phyloP scores from a whole-genome alignment of 2,113 vertebrate genomes.

The Bombycilla garrulus region DNA sequence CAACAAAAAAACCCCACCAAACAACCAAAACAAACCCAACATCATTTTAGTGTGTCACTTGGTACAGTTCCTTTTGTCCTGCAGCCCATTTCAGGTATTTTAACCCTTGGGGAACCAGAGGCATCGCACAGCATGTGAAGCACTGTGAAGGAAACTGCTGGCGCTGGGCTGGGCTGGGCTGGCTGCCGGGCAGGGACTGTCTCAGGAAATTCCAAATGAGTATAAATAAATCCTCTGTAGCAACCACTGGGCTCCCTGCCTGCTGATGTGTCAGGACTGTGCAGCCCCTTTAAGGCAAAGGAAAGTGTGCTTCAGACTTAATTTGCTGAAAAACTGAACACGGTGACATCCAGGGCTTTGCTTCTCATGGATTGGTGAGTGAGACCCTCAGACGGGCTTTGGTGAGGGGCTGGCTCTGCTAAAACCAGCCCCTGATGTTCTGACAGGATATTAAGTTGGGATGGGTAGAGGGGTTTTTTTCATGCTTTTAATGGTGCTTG shows the following conservation, averaged over 20 bases:
- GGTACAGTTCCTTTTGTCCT: neutral
- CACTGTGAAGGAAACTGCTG: conserved; percentile 27
- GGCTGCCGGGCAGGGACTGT: conserved; percentile 61
- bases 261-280: conserved; percentile 66
- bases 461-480: neutral
- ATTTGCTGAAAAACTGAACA: conserved; percentile 63
- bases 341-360: neutral
- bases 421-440: neutral
- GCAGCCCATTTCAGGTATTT: neutral
- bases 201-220: conserved; percentile 91
- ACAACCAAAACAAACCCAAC: fast-evolving
- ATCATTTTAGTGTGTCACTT: neutral
- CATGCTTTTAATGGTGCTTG: neutral
- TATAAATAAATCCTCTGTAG: conserved; percentile 77
- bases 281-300: conserved; percentile 60
- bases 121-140: neutral
- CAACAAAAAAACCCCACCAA: too few species aligned
- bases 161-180: conserved; percentile 55
- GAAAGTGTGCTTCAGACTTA: conserved; percentile 59
- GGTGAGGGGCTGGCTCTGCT: neutral
- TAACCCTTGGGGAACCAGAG: neutral
- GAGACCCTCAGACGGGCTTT: neutral
- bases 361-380: conserved; percentile 61
- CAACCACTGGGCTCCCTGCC: conserved; percentile 71
- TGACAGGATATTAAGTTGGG: neutral